phyloP scores from a whole-genome alignment of 2,888 invertebrate species.

The Leptogaster cylindrica region DNA sequence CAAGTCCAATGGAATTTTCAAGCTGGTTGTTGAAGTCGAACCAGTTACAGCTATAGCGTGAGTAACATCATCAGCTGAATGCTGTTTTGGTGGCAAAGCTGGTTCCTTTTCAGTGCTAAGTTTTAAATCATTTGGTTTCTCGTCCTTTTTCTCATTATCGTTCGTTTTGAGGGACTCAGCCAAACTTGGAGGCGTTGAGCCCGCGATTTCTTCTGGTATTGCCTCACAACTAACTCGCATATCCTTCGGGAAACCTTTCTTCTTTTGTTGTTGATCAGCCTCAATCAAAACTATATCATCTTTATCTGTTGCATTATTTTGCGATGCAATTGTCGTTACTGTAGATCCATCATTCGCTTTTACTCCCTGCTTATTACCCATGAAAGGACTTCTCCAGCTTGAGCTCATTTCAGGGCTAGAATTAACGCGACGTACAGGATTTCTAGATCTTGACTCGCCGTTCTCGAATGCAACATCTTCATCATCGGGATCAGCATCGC shows the following conservation, averaged over 20 bases:
- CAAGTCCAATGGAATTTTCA: conserved; percentile 53
- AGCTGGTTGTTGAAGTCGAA: conserved; percentile 55
- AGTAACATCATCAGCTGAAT: conserved; percentile 60
- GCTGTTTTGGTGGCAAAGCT: conserved; percentile 58
- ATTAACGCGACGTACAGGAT: conserved; percentile 86
- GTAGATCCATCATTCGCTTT: conserved; percentile 51
- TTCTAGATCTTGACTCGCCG: conserved; percentile 67
- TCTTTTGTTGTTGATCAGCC: conserved; percentile 54
- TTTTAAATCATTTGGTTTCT: conserved; percentile 4
- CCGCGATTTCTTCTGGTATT: conserved; percentile 86
- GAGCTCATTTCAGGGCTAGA: conserved; percentile 93
- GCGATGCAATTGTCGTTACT: not conserved
- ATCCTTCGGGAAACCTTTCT: conserved; percentile 75
- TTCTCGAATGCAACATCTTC: conserved; percentile 62
- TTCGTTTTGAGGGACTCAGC: conserved; percentile 57
- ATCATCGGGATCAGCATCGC: conserved; percentile 62
- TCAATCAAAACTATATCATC: conserved; percentile 45
- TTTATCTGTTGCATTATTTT: conserved; percentile 35
- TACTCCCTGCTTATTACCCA: conserved; percentile 56
- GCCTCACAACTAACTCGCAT: conserved; percentile 88
- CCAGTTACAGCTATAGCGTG: conserved; percentile 54
- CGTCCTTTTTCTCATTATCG: conserved; percentile 40
- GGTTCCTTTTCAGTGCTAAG: conserved; percentile 38
- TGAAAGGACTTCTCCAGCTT: conserved; percentile 78
- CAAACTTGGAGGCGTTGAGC: conserved; percentile 73